Evolutionary conservation across 2,888 invertebrate species (phyloP).

Genomic region (Penaeus monodon): DNA sequence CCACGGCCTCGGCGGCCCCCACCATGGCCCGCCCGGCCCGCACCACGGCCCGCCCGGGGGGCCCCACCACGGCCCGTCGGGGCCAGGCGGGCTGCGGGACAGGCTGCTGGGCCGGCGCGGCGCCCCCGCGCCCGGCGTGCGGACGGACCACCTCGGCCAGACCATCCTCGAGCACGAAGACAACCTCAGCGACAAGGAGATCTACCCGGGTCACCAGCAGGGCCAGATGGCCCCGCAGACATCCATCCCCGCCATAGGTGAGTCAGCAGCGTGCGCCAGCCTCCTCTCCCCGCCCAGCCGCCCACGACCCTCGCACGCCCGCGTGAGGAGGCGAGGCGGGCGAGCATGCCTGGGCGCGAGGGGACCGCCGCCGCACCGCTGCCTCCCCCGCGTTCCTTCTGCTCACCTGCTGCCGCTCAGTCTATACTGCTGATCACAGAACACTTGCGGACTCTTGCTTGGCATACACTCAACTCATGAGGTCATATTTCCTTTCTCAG

Average conservation of each 20-base stretch:
- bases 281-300: conserved; percentile 7
- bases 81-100: conserved; percentile 47
- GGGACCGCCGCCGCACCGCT: conserved; percentile 27
- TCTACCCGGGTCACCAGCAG: conserved; percentile 75
- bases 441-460: conserved; percentile 13
- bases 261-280: conserved; percentile 66
- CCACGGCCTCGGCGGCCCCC: conserved; percentile 30
- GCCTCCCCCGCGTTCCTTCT: conserved; percentile 5
- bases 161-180: conserved; percentile 85
- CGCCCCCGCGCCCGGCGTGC: conserved; percentile 38
- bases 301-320: neutral
- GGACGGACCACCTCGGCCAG: conserved; percentile 70
- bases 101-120: conserved; percentile 50
- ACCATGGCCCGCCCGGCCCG: conserved; percentile 15
- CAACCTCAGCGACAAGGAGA: conserved; percentile 89
- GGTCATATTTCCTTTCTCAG: conserved; percentile 17
- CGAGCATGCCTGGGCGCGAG: conserved; percentile 17
- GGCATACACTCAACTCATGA: conserved; percentile 21
- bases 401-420: conserved; percentile 20
- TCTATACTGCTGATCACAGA: conserved; percentile 6
- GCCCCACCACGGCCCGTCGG: conserved; percentile 24
- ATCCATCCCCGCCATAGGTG: conserved; percentile 75
- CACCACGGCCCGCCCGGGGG: conserved; percentile 14
- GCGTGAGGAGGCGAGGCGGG: conserved; percentile 9
- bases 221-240: conserved; percentile 65